Percentiles rank a stretch among this genome's conserved stretches.
Conservation (phyloP, 2,888 invertebrate species). For the Sesia apiformis region DNA sequence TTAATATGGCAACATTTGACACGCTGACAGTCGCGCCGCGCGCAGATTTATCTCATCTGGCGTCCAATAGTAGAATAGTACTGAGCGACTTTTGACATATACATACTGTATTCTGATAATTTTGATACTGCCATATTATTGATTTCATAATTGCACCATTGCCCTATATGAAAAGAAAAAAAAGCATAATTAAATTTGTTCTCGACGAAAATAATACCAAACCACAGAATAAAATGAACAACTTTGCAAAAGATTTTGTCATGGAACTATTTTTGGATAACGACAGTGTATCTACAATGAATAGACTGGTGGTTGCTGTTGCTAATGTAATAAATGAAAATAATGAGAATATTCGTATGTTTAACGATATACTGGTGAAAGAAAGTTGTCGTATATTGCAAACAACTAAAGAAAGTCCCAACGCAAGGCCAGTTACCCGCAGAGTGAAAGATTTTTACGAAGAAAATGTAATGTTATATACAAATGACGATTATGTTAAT, state of each 20-base stretch:
- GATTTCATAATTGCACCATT: too few relatives aligned
- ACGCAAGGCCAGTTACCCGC: constrained; percentile 1
- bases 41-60: too few relatives aligned
- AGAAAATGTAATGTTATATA: constrained; percentile 31
- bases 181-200: too few relatives aligned
- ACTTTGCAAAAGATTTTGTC: constrained; percentile 46
- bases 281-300: constrained; percentile 42
- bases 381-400: not conserved
- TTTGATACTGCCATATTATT: too few relatives aligned
- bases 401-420: constrained; percentile 1
- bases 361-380: constrained; percentile 23
- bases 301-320: constrained; percentile 45
- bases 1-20: too few relatives aligned
- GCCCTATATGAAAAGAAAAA: too few relatives aligned
- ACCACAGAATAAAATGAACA: constrained; percentile 13
- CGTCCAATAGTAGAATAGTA: too few relatives aligned
- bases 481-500: constrained; percentile 39
- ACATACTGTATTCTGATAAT: too few relatives aligned
- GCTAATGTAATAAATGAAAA: constrained; percentile 52
- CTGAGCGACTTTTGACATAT: too few relatives aligned
- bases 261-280: constrained; percentile 52
- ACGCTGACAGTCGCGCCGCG: too few relatives aligned
- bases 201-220: too few relatives aligned
- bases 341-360: constrained; percentile 36
- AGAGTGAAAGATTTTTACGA: constrained; percentile 34